Conservation (phyloP, 2,888 invertebrate genomes). For the Eupithecia pulchellata region DNA sequence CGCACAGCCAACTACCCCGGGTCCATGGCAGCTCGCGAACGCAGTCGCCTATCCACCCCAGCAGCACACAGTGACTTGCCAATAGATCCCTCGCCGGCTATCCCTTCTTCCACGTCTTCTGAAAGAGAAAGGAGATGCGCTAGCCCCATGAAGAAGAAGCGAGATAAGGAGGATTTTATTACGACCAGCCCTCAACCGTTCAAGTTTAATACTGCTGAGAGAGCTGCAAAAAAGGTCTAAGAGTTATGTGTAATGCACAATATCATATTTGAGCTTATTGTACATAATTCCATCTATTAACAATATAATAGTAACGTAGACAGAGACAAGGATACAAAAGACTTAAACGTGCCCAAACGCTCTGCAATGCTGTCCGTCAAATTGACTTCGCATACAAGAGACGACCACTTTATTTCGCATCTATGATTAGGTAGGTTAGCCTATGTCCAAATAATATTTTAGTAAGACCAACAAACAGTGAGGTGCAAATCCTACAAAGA, state of each 20-base stretch:
- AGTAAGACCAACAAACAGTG: too few relatives aligned
- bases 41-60: conserved; percentile 76
- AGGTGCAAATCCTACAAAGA: too few relatives aligned
- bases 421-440: not conserved
- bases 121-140: conserved; percentile 65
- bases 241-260: not conserved
- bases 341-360: not conserved
- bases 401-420: not conserved
- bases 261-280: not conserved
- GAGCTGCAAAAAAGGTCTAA: conserved; percentile 74
- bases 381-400: not conserved
- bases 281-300: too few relatives aligned
- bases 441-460: not conserved
- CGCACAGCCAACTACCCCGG: conserved; percentile 88
- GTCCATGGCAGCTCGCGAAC: conserved; percentile 88
- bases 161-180: conserved; percentile 77
- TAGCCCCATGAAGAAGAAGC: conserved; percentile 72
- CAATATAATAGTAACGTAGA: too few relatives aligned
- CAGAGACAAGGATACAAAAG: too few relatives aligned
- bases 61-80: conserved; percentile 80
- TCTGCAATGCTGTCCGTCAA: too few relatives aligned
- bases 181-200: conserved; percentile 83
- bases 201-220: conserved; percentile 80
- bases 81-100: conserved; percentile 74
- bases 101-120: conserved; percentile 67